Evolutionary conservation across 30 jellyfish, hydroid and myxozoan genomes (phyloP), one percentile per base, ranked within the genome.

Genomic region (Haliclystus octoradiatus): DNA sequence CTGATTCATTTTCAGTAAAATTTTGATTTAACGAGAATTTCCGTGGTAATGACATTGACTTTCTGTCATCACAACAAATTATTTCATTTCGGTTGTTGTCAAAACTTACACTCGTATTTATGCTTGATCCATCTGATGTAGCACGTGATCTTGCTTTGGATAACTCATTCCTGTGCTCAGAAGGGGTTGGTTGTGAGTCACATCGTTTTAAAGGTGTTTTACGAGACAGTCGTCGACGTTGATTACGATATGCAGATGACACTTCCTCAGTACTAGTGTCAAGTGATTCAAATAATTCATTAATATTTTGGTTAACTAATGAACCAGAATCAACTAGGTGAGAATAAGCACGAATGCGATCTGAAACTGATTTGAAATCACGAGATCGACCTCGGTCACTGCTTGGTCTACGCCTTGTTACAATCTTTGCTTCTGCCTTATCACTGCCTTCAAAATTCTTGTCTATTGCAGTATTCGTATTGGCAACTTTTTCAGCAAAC

Each of bases 241-340:
- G 73, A 40, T 68, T 75, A 25, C 65, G 53, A 46, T 80, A 80
- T 29, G 46, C 63, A 25, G 32, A 33, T 15, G 93, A 71, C 49
- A 66, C 76, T 15, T 71, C 80, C 31, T 23, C 32, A 34, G 52
- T 65, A 24, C 65, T 81, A 31, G 93, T 31, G 34, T 80, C 93
- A 13, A 80, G 77, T 12, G 93, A 68, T 72, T 80, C 93, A 12
- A 80, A 33, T 78, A 80, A 65, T 66, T 80, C 93, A 50, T 80
- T 85, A n/a, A 80, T 71, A 19, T 19, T 9, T 5, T 19, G 57
- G 9, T 40, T 19, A 5, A 40, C 19, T 9, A 40, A 9, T 9
- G 9, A 9, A 40, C 19, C 9, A 5, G 57, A 40, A 9, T 40
- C 57, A 9, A 40, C 19, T 19, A 40, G 57, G 19, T 19, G 19